phyloP scores from a whole-genome alignment of 2,113 vertebrate species.

The Otis tarda region DNA sequence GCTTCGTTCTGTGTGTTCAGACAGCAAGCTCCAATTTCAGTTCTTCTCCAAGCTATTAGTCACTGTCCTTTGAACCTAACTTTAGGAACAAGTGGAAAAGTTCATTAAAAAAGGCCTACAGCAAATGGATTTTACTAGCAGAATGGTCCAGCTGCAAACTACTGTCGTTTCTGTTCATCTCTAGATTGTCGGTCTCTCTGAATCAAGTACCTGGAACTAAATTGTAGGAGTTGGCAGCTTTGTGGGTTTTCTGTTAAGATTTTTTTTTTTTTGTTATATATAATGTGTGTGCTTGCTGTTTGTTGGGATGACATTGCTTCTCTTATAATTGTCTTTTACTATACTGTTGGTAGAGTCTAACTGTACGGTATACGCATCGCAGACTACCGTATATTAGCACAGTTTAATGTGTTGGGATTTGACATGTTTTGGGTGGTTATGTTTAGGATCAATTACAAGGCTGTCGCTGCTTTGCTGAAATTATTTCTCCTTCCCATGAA shows the following conservation, averaged over 20 bases:
- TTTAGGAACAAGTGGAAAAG: background rate
- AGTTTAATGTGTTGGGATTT: background rate
- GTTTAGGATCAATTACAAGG: background rate
- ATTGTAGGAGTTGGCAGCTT: constrained; percentile 6
- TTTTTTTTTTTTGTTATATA: background rate
- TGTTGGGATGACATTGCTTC: background rate
- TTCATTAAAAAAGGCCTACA: background rate
- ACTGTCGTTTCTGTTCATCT: background rate
- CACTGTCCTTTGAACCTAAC: background rate
- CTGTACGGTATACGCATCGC: fast-evolving
- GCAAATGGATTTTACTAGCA: background rate
- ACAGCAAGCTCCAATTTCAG: background rate
- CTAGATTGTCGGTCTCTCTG: background rate
- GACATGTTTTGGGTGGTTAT: background rate
- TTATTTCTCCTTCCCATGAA: background rate
- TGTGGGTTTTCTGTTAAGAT: background rate
- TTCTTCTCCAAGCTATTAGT: background rate
- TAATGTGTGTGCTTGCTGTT: fast-evolving
- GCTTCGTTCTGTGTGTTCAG: background rate
- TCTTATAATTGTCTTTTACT: background rate
- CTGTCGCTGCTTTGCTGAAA: background rate
- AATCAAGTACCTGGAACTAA: background rate
- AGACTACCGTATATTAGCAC: no score
- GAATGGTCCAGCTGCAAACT: background rate
- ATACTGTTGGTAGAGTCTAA: background rate